These are phyloP conservation scores for Kryptolebias marmoratus DNA, from an alignment of 2,113 vertebrate species.

Conservation along the genomic window DNA sequence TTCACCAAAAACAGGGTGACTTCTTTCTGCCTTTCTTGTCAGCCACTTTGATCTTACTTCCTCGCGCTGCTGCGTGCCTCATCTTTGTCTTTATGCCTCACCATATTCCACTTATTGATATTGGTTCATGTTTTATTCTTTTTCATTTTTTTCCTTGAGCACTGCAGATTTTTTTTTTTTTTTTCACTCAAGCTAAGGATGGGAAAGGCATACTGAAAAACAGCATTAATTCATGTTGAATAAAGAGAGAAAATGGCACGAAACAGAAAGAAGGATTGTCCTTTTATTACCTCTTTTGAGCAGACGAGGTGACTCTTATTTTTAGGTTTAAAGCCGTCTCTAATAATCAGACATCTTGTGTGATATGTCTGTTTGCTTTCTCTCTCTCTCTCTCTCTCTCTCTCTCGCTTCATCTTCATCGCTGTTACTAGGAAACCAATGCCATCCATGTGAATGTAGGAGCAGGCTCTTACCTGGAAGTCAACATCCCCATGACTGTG, in stretches of 20 bases:
- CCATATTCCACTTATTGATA: conserved; percentile 43
- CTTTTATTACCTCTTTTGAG: conserved; percentile 26
- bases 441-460: conserved; percentile 99
- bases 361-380: conserved; percentile 20
- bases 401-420: conserved; percentile 19
- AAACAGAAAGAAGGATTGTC: conserved; percentile 8
- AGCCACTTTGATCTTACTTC: conserved; percentile 35
- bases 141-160: conserved; percentile 40
- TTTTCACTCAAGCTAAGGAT: conserved; percentile 11
- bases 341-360: conserved; percentile 10
- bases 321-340: conserved; percentile 2
- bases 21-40: background rate
- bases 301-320: conserved; percentile 20
- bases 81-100: conserved; percentile 36
- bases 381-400: conserved; percentile 12
- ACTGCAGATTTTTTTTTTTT: conserved; percentile 19
- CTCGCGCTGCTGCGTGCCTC: conserved; percentile 10
- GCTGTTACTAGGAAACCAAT: conserved; percentile 90
- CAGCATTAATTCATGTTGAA: conserved; percentile 22
- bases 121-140: conserved; percentile 63
- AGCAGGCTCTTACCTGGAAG: conserved; percentile 98
- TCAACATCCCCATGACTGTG: conserved; percentile 98
- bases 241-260: conserved; percentile 13
- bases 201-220: conserved; percentile 48
- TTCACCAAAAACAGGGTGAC: conserved; percentile 98